These are phyloP conservation scores for Anthonomus grandis DNA, from an alignment of 1,140 invertebrate species.

Conservation along the genomic window DNA sequence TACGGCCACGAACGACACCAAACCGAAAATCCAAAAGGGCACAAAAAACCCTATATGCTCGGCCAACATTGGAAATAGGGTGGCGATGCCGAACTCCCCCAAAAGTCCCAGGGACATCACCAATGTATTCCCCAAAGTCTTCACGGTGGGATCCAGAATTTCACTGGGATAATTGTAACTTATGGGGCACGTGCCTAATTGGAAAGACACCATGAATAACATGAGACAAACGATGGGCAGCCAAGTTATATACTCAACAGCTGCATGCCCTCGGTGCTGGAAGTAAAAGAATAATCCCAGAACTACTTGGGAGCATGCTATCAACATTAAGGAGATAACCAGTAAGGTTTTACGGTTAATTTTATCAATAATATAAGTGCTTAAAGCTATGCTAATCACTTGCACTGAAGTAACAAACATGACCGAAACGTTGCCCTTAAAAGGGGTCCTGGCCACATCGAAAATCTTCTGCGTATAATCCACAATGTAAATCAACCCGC, in stretches of 20 bases:
- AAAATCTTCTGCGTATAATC: slow-evolving; percentile 76
- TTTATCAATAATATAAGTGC: slow-evolving; percentile 69
- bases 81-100: slow-evolving; percentile 69
- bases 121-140: slow-evolving; percentile 67
- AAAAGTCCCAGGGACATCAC: slow-evolving; percentile 51
- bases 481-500: slow-evolving; percentile 78
- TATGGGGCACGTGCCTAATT: slow-evolving; percentile 68
- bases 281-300: slow-evolving; percentile 33
- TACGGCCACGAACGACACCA: slow-evolving; percentile 59
- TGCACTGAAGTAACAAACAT: slow-evolving; percentile 76
- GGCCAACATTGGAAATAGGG: slow-evolving; percentile 62
- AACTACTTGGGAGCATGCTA: slow-evolving; percentile 43
- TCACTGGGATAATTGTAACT: slow-evolving; percentile 81
- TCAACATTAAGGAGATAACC: slow-evolving; percentile 63
- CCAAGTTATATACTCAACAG: slow-evolving; percentile 23
- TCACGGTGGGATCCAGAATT: slow-evolving; percentile 71
- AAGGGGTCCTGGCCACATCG: slow-evolving; percentile 53
- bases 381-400: slow-evolving; percentile 61
- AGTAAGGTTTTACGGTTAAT: slow-evolving; percentile 69
- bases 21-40: slow-evolving; percentile 75
- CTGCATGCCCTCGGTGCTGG: slow-evolving; percentile 9
- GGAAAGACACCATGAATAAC: slow-evolving; percentile 27
- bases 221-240: slow-evolving; percentile 30
- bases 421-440: slow-evolving; percentile 60
- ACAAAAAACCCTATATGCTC: slow-evolving; percentile 60